Conservation (phyloP, 2,113 vertebrate species). For the Apteryx mantelli region DNA sequence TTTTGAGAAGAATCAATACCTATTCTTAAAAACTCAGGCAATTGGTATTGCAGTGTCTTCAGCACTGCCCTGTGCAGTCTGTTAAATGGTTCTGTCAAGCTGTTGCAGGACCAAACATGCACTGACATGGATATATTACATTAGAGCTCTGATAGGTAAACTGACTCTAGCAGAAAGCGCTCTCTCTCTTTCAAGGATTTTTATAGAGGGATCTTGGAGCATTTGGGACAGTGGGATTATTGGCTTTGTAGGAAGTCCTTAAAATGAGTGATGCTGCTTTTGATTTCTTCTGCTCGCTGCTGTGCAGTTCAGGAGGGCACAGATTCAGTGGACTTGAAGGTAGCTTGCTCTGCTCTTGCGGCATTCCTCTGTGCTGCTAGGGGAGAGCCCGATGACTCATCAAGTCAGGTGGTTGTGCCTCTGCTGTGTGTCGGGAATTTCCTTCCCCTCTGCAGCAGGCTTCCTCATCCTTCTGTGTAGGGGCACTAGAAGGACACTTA, state of each 20-base stretch:
- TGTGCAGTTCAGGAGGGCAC: not conserved
- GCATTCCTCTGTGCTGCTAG: constrained; percentile 49
- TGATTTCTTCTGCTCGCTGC: fast-evolving
- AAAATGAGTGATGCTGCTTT: fast-evolving
- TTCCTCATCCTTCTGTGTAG: constrained; percentile 35
- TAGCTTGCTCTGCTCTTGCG: constrained; percentile 53
- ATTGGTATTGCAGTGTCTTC: not conserved
- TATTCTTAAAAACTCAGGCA: not conserved
- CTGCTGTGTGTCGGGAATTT: constrained; percentile 53
- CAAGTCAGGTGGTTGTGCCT: constrained; percentile 68
- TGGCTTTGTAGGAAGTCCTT: not conserved
- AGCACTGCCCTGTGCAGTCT: not conserved
- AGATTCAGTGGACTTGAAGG: not conserved
- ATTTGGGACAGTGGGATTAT: not conserved
- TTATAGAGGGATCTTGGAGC: not conserved
- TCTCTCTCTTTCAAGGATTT: not conserved
- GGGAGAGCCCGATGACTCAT: constrained; percentile 73
- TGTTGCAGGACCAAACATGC: not conserved
- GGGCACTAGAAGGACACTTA: not conserved
- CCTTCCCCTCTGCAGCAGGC: constrained; percentile 51
- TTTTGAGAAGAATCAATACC: not conserved
- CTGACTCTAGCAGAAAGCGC: fast-evolving
- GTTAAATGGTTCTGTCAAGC: not conserved
- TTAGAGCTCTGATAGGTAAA: not conserved
- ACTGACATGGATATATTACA: not conserved